Conservation (phyloP, 2,113 vertebrate genomes). For the Orientallactaga bullata region DNA sequence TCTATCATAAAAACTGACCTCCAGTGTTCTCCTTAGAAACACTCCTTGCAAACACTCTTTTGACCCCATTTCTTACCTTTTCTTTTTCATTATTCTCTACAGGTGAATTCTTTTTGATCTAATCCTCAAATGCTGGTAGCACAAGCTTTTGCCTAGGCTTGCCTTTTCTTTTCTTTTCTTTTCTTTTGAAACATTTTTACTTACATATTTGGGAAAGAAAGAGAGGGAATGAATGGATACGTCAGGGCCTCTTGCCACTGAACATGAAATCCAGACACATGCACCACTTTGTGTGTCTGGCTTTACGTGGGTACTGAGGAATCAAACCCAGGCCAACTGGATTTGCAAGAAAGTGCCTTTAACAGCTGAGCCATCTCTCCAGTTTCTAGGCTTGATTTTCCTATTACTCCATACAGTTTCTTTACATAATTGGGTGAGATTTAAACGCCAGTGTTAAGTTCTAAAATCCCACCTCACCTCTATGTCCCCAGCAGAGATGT, state of each 20-base stretch:
- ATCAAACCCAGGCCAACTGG: too few species aligned
- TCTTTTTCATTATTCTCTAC: slow-evolving; percentile 17
- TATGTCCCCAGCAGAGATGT: background rate
- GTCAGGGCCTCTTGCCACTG: too few species aligned
- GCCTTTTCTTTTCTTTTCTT: background rate
- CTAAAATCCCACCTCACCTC: background rate
- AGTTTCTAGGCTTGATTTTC: too few species aligned
- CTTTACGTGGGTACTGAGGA: too few species aligned
- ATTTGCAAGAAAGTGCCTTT: too few species aligned
- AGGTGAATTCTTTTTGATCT: background rate
- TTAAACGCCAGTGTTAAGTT: slow-evolving; percentile 8
- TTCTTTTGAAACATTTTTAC: too few species aligned
- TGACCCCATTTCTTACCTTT: slow-evolving; percentile 23
- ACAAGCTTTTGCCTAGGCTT: background rate
- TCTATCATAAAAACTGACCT: slow-evolving; percentile 3
- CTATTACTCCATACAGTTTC: background rate
- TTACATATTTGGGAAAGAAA: too few species aligned
- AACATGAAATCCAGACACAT: too few species aligned
- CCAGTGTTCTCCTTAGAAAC: background rate
- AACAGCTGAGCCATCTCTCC: too few species aligned
- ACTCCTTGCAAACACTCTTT: slow-evolving; percentile 2
- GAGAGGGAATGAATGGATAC: too few species aligned
- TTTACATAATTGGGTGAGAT: slow-evolving; percentile 21
- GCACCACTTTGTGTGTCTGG: too few species aligned
- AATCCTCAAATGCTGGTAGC: background rate